Conservation (phyloP, 1,140 invertebrate species). For the Drosophila repleta region DNA sequence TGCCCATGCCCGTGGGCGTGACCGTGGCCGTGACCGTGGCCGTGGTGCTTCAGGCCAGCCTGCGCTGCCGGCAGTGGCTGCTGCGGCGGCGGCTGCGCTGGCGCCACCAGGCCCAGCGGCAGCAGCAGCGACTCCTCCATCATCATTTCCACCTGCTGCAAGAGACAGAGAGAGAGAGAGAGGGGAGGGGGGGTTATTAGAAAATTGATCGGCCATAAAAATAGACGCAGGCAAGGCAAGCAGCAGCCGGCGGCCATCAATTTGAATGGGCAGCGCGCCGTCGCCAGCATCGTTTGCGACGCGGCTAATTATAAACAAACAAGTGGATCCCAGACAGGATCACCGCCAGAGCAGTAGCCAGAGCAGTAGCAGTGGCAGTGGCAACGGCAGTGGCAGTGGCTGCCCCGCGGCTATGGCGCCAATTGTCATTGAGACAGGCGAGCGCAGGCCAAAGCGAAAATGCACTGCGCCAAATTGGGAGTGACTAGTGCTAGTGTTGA, state of each 20-base stretch:
- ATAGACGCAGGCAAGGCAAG: constrained; percentile 67
- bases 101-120: constrained; percentile 44
- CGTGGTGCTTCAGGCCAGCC: constrained; percentile 74
- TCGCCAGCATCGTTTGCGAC: constrained; percentile 34
- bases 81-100: constrained; percentile 38
- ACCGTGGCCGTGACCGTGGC: too few relatives aligned
- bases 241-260: constrained; percentile 72
- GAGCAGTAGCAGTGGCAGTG: too few relatives aligned
- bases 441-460: background rate
- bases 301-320: constrained; percentile 82
- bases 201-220: constrained; percentile 78
- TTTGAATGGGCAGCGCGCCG: constrained; percentile 66
- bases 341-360: too few relatives aligned
- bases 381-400: too few relatives aligned
- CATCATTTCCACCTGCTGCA: constrained; percentile 69
- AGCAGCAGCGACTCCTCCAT: constrained; percentile 63
- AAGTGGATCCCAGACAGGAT: constrained; percentile 51
- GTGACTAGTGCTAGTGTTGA: too few relatives aligned
- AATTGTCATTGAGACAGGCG: constrained; percentile 73
- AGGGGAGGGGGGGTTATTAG: constrained; percentile 26
- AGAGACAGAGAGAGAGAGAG: background rate
- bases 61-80: constrained; percentile 46
- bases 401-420: constrained; percentile 77
- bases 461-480: constrained; percentile 12
- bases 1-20: constrained; percentile 80